Conservation (phyloP, 1,140 invertebrate genomes). For the Megalonaias nervosa region DNA sequence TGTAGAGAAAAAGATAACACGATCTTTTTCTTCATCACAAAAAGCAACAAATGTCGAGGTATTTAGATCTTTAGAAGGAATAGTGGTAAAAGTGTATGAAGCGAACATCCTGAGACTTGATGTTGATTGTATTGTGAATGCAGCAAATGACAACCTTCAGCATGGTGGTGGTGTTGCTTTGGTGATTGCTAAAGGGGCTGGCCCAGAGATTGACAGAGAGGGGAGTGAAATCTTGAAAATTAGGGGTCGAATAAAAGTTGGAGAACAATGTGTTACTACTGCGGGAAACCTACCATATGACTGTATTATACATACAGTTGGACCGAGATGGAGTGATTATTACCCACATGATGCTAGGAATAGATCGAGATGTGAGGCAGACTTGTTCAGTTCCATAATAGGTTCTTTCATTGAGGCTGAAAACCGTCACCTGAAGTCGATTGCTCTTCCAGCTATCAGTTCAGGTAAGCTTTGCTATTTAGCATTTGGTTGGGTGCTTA, state of each 20-base stretch:
- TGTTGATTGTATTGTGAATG: conserved; percentile 93
- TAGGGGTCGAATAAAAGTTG: conserved; percentile 27
- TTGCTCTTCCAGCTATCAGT: conserved; percentile 9
- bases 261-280: conserved; percentile 28
- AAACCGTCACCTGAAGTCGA: neutral
- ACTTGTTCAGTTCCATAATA: neutral
- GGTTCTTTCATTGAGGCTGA: neutral
- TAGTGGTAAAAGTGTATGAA: conserved; percentile 30
- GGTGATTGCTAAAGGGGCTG: conserved; percentile 76
- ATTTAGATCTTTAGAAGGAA: neutral
- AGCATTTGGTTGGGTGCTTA: too few species aligned
- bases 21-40: neutral
- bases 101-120: conserved; percentile 90
- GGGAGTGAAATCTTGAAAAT: conserved; percentile 29
- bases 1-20: too few species aligned
- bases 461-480: neutral
- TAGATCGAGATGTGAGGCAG: neutral
- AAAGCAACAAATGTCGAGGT: neutral
- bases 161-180: conserved; percentile 90
- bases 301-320: conserved; percentile 49
- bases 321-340: conserved; percentile 38
- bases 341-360: conserved; percentile 1
- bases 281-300: conserved; percentile 39
- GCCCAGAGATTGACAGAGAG: conserved; percentile 30
- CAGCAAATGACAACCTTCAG: conserved; percentile 84